phyloP scores from a whole-genome alignment of 2,888 invertebrate genomes.

The Apamea crenata region DNA sequence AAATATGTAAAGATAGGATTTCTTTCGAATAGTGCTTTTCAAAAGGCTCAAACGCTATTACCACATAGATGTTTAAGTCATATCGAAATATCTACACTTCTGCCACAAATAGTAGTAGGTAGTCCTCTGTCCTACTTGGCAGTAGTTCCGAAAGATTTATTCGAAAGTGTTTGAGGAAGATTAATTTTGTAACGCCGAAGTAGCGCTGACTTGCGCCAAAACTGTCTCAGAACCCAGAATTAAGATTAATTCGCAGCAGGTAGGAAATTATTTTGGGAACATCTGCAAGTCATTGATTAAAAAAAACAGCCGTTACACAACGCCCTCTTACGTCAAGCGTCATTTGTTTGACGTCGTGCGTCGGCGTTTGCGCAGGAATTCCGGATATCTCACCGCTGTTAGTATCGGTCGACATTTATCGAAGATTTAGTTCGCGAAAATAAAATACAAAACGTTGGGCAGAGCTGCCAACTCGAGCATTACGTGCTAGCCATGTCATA shows the following conservation, averaged over 20 bases:
- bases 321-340: constrained; percentile 51
- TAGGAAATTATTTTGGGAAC: constrained; percentile 40
- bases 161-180: constrained; percentile 41
- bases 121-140: constrained; percentile 42
- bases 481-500: constrained; percentile 54
- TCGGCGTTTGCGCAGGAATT: constrained; percentile 39
- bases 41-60: not conserved
- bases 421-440: constrained; percentile 46
- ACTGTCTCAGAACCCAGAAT: constrained; percentile 23
- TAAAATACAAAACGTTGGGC: constrained; percentile 58
- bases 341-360: constrained; percentile 51
- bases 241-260: constrained; percentile 30
- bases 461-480: constrained; percentile 45
- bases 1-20: not conserved
- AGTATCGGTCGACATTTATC: constrained; percentile 53
- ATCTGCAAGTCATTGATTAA: constrained; percentile 1
- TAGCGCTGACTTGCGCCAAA: constrained; percentile 28
- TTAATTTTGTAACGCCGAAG: constrained; percentile 30
- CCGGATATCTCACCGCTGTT: constrained; percentile 49
- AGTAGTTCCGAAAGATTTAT: constrained; percentile 23
- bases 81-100: constrained; percentile 3
- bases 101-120: constrained; percentile 6
- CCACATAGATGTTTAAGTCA: not conserved
- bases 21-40: not conserved
- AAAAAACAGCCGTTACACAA: constrained; percentile 48